phyloP scores from a whole-genome alignment of 2,888 invertebrate genomes.

The Palloptera scutellata region DNA sequence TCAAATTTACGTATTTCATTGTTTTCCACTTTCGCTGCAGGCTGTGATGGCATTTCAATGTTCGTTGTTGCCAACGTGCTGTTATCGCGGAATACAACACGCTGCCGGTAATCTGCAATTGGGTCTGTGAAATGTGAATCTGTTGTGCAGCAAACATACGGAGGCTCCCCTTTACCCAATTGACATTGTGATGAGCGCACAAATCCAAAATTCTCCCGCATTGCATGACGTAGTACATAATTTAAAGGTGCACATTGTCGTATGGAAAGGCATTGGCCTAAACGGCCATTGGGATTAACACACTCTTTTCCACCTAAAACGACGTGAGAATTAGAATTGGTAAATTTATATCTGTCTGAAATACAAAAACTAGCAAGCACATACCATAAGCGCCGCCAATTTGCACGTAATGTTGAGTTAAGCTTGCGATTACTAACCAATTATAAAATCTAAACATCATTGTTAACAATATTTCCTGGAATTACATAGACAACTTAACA shows the following conservation, averaged over 20 bases:
- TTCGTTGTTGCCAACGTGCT: neutral
- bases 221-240: slow-evolving; percentile 23
- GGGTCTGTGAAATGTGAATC: slow-evolving; percentile 34
- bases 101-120: slow-evolving; percentile 11
- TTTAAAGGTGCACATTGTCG: slow-evolving; percentile 37
- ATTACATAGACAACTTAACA: no score
- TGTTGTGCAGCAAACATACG: slow-evolving; percentile 40
- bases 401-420: neutral
- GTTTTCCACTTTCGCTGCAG: neutral
- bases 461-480: no score
- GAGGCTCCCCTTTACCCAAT: slow-evolving; percentile 25
- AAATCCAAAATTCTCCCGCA: slow-evolving; percentile 29
- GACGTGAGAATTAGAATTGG: neutral
- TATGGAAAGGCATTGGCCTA: slow-evolving; percentile 39
- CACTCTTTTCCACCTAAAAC: slow-evolving; percentile 20
- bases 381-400: no score
- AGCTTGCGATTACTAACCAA: neutral
- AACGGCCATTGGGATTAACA: slow-evolving; percentile 39
- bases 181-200: slow-evolving; percentile 36
- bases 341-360: no score
- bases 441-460: no score
- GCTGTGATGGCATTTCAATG: neutral
- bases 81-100: slow-evolving; percentile 34
- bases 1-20: neutral
- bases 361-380: no score